These are phyloP conservation scores for Piezodorus guildinii DNA, from an alignment of 1,140 invertebrate species.

Conservation along the genomic window DNA sequence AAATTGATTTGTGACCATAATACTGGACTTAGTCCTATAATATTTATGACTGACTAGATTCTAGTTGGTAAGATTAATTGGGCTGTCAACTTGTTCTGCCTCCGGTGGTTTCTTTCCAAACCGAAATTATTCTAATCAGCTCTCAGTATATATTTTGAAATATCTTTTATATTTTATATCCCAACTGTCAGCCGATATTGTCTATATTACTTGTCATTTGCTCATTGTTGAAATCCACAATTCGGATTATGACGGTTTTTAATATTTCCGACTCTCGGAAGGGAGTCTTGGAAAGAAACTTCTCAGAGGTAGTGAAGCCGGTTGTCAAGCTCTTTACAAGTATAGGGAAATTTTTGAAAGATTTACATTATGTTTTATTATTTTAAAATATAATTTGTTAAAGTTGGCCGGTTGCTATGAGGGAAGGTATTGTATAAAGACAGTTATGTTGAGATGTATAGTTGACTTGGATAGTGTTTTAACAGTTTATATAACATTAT, in stretches of 20 bases:
- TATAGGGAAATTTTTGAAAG: conserved; percentile 1
- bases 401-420: conserved; percentile 7
- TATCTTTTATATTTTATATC: too few species aligned
- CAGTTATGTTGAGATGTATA: conserved; percentile 10
- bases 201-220: too few species aligned
- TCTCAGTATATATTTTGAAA: too few species aligned
- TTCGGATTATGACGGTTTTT: too few species aligned
- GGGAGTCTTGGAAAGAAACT: background rate
- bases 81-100: background rate
- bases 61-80: conserved; percentile 2
- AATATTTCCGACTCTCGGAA: too few species aligned
- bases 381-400: conserved; percentile 13
- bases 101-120: conserved; percentile 6
- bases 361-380: background rate
- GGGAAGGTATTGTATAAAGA: conserved; percentile 16
- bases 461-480: background rate
- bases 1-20: conserved; percentile 4
- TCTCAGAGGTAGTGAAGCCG: conserved; percentile 1
- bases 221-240: too few species aligned
- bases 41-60: conserved; percentile 9
- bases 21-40: background rate
- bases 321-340: conserved; percentile 1
- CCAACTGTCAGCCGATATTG: too few species aligned
- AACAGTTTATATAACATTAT: conserved; percentile 14
- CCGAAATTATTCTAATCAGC: too few species aligned